Evolutionary conservation across 2,888 invertebrate species (phyloP).

Genomic region (Dynastes grantii): DNA sequence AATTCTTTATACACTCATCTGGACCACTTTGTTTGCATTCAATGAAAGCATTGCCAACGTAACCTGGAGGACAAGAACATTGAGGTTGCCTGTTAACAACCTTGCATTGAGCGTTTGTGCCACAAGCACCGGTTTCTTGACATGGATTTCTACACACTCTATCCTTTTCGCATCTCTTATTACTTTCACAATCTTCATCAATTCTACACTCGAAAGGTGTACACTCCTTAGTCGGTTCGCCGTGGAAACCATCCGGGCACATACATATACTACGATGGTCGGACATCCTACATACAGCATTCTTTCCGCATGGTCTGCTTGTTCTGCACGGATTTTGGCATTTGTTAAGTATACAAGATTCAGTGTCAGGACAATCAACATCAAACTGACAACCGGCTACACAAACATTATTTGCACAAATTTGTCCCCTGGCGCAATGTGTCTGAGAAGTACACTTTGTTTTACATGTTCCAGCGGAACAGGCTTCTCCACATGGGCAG

Average conservation of each 20-base stretch:
- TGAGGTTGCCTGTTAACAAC: slow-evolving; percentile 84
- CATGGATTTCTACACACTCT: slow-evolving; percentile 90
- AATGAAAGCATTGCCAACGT: slow-evolving; percentile 79
- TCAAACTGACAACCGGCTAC: slow-evolving; percentile 86
- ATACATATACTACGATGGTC: slow-evolving; percentile 89
- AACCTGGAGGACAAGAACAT: slow-evolving; percentile 84
- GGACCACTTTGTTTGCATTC: slow-evolving; percentile 81
- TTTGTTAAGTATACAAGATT: slow-evolving; percentile 80
- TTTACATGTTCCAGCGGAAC: slow-evolving; percentile 82
- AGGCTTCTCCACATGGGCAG: slow-evolving; percentile 88
- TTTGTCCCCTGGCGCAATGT: slow-evolving; percentile 83
- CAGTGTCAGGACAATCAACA: slow-evolving; percentile 84
- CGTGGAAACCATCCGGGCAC: slow-evolving; percentile 89
- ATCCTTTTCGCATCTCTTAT: slow-evolving; percentile 81
- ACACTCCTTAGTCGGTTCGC: slow-evolving; percentile 85
- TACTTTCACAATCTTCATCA: slow-evolving; percentile 84
- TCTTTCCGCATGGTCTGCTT: slow-evolving; percentile 83
- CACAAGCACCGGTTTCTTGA: slow-evolving; percentile 82
- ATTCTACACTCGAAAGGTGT: slow-evolving; percentile 83
- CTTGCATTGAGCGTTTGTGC: slow-evolving; percentile 88
- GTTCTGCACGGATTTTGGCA: slow-evolving; percentile 82
- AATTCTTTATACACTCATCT: slow-evolving; percentile 84
- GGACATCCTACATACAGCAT: slow-evolving; percentile 85
- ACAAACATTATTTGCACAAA: slow-evolving; percentile 83
- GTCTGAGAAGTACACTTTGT: slow-evolving; percentile 80